phyloP scores from a whole-genome alignment of 2,797 vertebrate species.

The Lagodon rhomboides region DNA sequence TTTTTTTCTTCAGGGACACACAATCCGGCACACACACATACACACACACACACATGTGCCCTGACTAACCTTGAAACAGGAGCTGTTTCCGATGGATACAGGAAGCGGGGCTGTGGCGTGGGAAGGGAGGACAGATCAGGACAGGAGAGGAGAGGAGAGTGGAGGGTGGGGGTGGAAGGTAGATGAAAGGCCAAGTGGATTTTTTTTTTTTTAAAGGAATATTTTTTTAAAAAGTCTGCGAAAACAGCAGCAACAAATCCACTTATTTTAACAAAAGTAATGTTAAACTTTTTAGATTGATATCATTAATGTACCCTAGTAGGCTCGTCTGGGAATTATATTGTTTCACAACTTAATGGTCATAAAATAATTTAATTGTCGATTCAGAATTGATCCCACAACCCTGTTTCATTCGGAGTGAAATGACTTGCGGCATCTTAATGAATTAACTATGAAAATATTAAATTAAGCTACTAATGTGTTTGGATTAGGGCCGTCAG shows the following conservation, averaged over 20 bases:
- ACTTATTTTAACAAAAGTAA: neutral
- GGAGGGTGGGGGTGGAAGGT: neutral
- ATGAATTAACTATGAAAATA: slow-evolving; percentile 23
- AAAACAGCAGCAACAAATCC: neutral
- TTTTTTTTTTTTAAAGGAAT: neutral
- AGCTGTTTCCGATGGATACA: slow-evolving; percentile 82
- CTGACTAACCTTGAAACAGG: slow-evolving; percentile 89
- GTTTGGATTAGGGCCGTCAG: slow-evolving; percentile 29
- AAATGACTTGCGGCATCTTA: slow-evolving; percentile 5
- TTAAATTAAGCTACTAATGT: slow-evolving; percentile 8
- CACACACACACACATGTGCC: slow-evolving; percentile 51
- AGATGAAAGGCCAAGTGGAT: slow-evolving; percentile 18
- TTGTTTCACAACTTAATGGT: neutral
- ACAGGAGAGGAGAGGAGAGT: slow-evolving; percentile 21
- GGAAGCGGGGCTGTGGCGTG: slow-evolving; percentile 55
- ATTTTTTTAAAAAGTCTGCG: neutral
- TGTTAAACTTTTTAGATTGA: neutral
- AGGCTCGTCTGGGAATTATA: neutral
- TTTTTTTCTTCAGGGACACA: slow-evolving; percentile 42
- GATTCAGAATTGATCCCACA: neutral
- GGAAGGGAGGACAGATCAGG: slow-evolving; percentile 46
- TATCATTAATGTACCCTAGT: neutral
- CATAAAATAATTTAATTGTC: neutral
- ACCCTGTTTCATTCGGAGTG: slow-evolving; percentile 1
- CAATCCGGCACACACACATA: slow-evolving; percentile 62